Conservation (phyloP, 2,113 vertebrate species). For the Gnathonemus echidnorhynchus region DNA sequence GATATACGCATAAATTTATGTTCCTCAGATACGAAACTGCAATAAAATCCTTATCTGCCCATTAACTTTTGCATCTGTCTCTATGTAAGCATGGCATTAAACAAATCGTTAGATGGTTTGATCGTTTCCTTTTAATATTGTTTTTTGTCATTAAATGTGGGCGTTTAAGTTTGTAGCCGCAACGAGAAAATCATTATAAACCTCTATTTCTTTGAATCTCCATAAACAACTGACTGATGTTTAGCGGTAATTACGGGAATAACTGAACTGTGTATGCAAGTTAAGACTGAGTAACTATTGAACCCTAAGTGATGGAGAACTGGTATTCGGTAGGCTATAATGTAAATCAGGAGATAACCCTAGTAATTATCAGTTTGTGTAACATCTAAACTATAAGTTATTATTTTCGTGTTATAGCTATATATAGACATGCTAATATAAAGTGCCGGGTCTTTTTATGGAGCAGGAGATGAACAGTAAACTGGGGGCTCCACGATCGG, state of each 20-base stretch:
- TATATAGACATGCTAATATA: background rate
- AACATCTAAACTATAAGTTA: background rate
- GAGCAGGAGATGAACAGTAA: background rate
- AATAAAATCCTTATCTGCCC: background rate
- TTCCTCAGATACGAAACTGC: background rate
- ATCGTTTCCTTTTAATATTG: background rate
- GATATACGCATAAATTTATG: background rate
- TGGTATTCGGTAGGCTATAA: background rate
- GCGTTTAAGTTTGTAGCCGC: background rate
- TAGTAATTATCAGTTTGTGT: background rate
- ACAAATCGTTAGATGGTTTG: background rate
- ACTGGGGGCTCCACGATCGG: background rate
- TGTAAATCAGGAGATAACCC: background rate
- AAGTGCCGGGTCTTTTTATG: no score
- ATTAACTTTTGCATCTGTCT: background rate
- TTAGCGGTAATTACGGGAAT: background rate
- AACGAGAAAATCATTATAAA: background rate
- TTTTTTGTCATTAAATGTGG: background rate
- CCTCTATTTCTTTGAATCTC: background rate
- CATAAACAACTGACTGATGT: background rate
- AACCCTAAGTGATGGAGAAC: background rate
- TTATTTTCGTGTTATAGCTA: background rate
- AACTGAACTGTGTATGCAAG: background rate
- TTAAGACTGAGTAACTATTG: background rate
- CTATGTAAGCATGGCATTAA: background rate